Conservation (phyloP, 2,797 vertebrate genomes). For the Notolabrus celidotus region DNA sequence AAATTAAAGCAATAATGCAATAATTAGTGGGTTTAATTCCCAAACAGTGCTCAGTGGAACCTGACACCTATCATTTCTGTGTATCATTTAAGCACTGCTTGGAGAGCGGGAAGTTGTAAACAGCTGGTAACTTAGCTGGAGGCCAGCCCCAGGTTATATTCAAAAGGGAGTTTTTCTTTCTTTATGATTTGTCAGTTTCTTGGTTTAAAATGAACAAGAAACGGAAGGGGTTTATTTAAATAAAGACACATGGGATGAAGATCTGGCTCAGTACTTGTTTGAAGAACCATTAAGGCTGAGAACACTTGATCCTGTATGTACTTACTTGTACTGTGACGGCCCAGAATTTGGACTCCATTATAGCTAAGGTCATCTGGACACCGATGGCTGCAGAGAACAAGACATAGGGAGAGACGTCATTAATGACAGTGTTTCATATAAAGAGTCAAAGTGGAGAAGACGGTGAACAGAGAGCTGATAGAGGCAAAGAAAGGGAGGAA, state of each 20-base stretch:
- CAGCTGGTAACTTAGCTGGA: neutral
- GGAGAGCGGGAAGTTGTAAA: neutral
- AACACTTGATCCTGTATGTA: neutral
- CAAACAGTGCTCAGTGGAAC: neutral
- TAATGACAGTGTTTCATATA: neutral
- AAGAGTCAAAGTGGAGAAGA: neutral
- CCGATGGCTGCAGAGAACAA: constrained; percentile 67
- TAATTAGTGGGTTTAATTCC: constrained; percentile 10
- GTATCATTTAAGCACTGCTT: neutral
- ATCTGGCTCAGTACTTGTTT: neutral
- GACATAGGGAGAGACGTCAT: neutral
- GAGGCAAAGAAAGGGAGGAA: neutral
- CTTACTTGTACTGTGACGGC: constrained; percentile 70
- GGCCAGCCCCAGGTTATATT: neutral
- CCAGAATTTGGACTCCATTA: constrained; percentile 75
- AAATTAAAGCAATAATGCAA: constrained; percentile 5
- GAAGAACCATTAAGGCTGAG: neutral
- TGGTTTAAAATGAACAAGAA: neutral
- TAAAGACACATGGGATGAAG: neutral
- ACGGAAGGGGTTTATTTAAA: neutral
- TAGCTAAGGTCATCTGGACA: constrained; percentile 75
- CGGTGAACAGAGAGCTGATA: neutral
- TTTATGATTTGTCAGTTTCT: neutral
- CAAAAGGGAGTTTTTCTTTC: neutral
- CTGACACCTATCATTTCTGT: constrained; percentile 6